phyloP scores from a whole-genome alignment of 2,888 invertebrate genomes.

The Epirrita christyi region DNA sequence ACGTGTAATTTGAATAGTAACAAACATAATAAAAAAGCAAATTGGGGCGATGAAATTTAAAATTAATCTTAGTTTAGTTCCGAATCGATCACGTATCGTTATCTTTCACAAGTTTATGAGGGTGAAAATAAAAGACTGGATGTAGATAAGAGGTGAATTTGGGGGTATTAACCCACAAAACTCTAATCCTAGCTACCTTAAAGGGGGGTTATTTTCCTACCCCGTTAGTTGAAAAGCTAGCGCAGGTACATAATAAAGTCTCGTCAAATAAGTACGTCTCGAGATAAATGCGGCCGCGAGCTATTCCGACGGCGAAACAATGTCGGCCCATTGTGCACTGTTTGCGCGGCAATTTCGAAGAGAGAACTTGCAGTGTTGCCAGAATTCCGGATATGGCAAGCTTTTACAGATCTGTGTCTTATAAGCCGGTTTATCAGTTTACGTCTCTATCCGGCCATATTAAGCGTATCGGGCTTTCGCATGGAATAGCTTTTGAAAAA shows the following conservation, averaged over 20 bases:
- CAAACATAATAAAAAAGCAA: not conserved
- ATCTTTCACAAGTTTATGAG: not conserved
- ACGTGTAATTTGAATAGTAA: not conserved
- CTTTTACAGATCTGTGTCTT: constrained; percentile 1
- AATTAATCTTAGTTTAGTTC: constrained; percentile 41
- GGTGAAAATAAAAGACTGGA: not conserved
- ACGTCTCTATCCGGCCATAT: too few species aligned
- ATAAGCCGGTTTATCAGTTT: not conserved
- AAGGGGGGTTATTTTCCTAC: constrained; percentile 25
- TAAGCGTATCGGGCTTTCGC: too few species aligned
- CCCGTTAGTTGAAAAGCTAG: constrained; percentile 50
- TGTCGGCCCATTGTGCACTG: constrained; percentile 50
- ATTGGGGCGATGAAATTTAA: constrained; percentile 48
- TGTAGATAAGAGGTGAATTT: not conserved
- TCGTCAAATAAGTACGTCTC: constrained; percentile 57
- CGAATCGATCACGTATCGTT: not conserved
- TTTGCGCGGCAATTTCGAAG: constrained; percentile 60
- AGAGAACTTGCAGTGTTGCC: constrained; percentile 32
- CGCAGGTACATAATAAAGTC: constrained; percentile 60
- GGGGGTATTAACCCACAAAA: not conserved
- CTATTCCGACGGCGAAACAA: constrained; percentile 44
- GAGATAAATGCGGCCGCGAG: constrained; percentile 52
- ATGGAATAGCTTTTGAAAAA: too few species aligned
- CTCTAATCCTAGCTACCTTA: constrained; percentile 1
- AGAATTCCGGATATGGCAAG: constrained; percentile 2